A percentile compares a stretch with the other conserved stretches of the same genome.
Conservation (phyloP, 2,888 invertebrate genomes). For the Drosophila antonietae region DNA sequence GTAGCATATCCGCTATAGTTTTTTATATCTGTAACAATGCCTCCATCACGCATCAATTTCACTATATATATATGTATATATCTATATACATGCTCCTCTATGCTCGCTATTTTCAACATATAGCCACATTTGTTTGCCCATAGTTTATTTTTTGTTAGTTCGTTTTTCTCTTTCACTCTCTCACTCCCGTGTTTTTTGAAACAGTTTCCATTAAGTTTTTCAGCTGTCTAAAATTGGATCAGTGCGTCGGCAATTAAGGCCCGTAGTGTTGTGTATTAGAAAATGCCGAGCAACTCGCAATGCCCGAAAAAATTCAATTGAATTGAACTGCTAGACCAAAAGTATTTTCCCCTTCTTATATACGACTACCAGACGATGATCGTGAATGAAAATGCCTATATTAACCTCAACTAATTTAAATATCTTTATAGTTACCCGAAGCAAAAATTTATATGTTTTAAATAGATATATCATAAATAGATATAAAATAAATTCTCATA, state of each 20-base stretch:
- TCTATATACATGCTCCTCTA: conserved; percentile 4
- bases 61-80: conserved; percentile 14
- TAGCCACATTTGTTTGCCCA: conserved; percentile 42
- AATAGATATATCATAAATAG: too few species aligned
- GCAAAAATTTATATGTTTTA: background rate
- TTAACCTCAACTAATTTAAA: background rate
- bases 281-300: conserved; percentile 1
- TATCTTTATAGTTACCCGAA: background rate
- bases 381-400: background rate
- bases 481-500: too few species aligned
- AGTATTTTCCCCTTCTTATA: background rate
- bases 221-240: conserved; percentile 64
- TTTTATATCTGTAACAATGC: conserved; percentile 38
- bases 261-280: conserved; percentile 34
- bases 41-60: conserved; percentile 36
- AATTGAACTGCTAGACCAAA: conserved; percentile 20
- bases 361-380: background rate
- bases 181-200: conserved; percentile 13
- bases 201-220: conserved; percentile 42
- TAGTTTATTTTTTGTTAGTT: conserved; percentile 39
- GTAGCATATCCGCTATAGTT: conserved; percentile 48
- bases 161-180: background rate
- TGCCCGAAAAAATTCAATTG: conserved; percentile 36
- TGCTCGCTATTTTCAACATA: conserved; percentile 41
- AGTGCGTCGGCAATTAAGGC: conserved; percentile 60